These are phyloP conservation scores for Lasioglossum figueresi DNA, from an alignment of 2,888 invertebrate genomes.

Conservation along the genomic window DNA sequence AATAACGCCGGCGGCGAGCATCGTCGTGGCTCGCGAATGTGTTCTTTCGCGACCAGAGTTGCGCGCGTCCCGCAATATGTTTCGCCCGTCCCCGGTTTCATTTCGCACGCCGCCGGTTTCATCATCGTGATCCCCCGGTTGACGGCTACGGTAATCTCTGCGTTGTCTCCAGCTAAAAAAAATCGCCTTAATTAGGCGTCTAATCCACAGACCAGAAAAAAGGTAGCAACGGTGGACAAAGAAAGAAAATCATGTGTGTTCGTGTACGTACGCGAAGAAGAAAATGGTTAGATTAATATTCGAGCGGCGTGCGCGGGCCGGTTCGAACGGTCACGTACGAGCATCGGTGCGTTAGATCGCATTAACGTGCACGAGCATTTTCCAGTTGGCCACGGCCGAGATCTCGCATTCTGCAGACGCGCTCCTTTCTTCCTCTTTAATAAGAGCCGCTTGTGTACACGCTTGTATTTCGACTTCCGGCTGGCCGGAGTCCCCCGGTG, in stretches of 20 bases:
- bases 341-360: slow-evolving; percentile 64
- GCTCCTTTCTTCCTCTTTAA: slow-evolving; percentile 73
- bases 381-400: slow-evolving; percentile 64
- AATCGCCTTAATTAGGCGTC: slow-evolving; percentile 40
- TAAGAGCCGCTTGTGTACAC: slow-evolving; percentile 77
- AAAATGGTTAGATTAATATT: slow-evolving; percentile 58
- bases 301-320: background rate
- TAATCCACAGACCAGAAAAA: background rate
- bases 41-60: slow-evolving; percentile 11
- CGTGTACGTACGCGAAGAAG: background rate
- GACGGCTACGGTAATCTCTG: background rate
- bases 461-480: slow-evolving; percentile 81
- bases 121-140: background rate
- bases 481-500: slow-evolving; percentile 66
- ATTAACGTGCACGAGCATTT: slow-evolving; percentile 67
- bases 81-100: slow-evolving; percentile 5
- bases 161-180: slow-evolving; percentile 5
- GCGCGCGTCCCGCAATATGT: slow-evolving; percentile 6
- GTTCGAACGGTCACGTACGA: slow-evolving; percentile 35
- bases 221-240: background rate
- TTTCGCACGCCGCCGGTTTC: slow-evolving; percentile 1
- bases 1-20: slow-evolving; percentile 10
- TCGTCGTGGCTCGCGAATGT: slow-evolving; percentile 14
- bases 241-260: background rate
- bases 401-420: slow-evolving; percentile 71